Evolutionary conservation across 2,797 vertebrate genomes (phyloP), one percentile per base, ranked within the genome.

Genomic region (Micrastur ruficollis): DNA sequence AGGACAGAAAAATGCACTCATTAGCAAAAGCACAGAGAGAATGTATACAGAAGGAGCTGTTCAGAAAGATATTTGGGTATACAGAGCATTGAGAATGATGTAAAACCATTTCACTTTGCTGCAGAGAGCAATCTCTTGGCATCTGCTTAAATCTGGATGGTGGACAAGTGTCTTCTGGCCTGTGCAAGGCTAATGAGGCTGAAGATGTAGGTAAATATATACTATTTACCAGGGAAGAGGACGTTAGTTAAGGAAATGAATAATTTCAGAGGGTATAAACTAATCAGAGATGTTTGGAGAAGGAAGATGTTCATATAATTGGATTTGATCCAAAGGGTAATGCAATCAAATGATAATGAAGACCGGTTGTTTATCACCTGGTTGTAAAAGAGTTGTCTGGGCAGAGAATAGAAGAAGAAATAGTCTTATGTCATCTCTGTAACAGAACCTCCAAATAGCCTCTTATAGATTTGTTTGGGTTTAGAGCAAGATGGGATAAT

Each of bases 231-330:
- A 47, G 72, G 78, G n/a, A 62, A 71, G 46, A 84, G 62, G 56
- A 23, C 1, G 1, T 68, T 46, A 27, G 61, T 34, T 18, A 72
- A 81, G 93, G 93, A 90, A 94, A 96, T 59, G 42, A 90, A 68
- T 62, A 50, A 78, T 87, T 93, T 70, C 92, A 52, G 50, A 46
- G 6, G 12, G 23, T n/a, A 56, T 88, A 72, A 96, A 84, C 75
- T 63, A 22, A 92, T 96, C 86, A 72, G 89, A 75, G 90, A n/a
- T 22, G 83, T 81, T 86, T 89, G 83, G 62, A 73, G 81, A 71
- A 19, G 78, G 92, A 86, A 95, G 80, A 75, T 44, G 58, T 36
- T 80, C 47, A 0, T 9, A 6, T 96, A 95, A 96, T 93, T 87
- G 53, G 25, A 7, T 96, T 94, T 81, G 55, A 68, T 72, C 42